These are phyloP conservation scores for Scotopteryx bipunctaria DNA, from an alignment of 2,888 invertebrate genomes.

Conservation along the genomic window DNA sequence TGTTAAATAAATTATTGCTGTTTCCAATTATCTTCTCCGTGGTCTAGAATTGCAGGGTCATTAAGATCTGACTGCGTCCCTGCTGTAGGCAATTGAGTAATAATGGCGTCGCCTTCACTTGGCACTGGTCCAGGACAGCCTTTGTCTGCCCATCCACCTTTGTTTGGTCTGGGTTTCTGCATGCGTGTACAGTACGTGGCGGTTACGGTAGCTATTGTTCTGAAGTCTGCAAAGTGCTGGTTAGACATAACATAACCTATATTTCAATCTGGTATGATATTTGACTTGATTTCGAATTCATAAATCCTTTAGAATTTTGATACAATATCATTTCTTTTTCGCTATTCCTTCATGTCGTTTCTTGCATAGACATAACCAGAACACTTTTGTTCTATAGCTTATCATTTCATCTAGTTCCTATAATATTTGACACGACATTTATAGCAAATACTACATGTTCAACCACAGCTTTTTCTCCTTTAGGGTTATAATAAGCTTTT, in stretches of 20 bases:
- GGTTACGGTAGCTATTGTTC: conserved; percentile 8
- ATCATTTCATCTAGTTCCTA: neutral
- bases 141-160: conserved; percentile 65
- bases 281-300: no score
- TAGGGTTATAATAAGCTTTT: neutral
- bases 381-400: neutral
- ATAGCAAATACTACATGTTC: neutral
- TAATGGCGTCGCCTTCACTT: conserved; percentile 48
- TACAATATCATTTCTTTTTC: no score
- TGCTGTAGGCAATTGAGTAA: conserved; percentile 34
- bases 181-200: conserved; percentile 19
- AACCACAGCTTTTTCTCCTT: neutral
- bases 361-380: no score
- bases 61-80: conserved; percentile 19
- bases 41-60: neutral
- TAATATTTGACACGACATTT: neutral
- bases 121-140: conserved; percentile 62
- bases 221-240: neutral
- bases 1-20: neutral
- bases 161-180: conserved; percentile 54
- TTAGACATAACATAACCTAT: neutral
- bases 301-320: no score
- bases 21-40: conserved; percentile 2
- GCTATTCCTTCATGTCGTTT: no score
- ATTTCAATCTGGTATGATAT: neutral